phyloP scores from a whole-genome alignment of 2,113 vertebrate genomes.

The Microcebus murinus region DNA sequence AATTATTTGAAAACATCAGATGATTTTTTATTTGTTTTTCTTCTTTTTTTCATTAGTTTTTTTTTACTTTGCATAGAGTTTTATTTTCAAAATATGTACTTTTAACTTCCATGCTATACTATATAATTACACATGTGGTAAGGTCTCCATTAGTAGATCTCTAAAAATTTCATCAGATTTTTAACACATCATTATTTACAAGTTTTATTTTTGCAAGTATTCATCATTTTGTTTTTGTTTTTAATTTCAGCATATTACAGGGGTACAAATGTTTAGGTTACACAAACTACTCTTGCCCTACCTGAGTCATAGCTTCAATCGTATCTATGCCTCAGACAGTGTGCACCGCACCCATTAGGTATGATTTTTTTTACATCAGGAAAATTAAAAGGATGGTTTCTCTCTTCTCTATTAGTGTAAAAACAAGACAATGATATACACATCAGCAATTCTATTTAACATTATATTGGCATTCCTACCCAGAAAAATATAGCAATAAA shows the following conservation, averaged over 20 bases:
- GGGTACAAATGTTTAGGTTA: no score
- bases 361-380: not conserved
- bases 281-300: no score
- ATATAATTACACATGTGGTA: rapidly evolving
- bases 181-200: not conserved
- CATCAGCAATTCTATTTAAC: not conserved
- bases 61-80: not conserved
- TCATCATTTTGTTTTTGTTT: not conserved
- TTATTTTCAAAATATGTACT: not conserved
- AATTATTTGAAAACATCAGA: no score
- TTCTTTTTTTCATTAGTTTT: no score
- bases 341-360: not conserved
- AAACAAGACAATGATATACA: not conserved
- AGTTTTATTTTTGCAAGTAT: not conserved
- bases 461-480: not conserved
- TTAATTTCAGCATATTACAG: no score
- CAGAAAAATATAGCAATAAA: not conserved
- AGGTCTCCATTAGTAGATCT: not conserved
- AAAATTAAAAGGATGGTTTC: not conserved
- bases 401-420: not conserved
- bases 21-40: no score
- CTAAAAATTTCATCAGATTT: not conserved
- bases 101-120: not conserved
- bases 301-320: no score
- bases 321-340: no score